Evolutionary conservation across 2,888 invertebrate species (phyloP).

Genomic region (Suillia variegata): DNA sequence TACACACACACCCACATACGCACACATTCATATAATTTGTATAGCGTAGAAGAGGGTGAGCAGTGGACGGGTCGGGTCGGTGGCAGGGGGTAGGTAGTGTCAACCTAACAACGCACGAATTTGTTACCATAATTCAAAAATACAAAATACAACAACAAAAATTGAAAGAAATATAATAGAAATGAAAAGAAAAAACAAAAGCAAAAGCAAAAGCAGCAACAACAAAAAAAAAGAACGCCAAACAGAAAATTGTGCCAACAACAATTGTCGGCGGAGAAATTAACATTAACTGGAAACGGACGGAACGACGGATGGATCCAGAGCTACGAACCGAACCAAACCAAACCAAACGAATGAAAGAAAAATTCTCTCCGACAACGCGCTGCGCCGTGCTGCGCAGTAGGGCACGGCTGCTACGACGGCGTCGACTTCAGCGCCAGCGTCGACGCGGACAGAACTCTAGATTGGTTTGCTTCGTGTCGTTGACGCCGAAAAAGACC

Average conservation of each 20-base stretch:
- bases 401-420: slow-evolving; percentile 31
- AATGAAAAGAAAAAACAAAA: no score
- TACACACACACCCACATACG: slow-evolving; percentile 15
- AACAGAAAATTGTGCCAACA: slow-evolving; percentile 50
- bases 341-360: slow-evolving; percentile 21
- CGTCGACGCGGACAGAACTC: slow-evolving; percentile 41
- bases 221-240: no score
- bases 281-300: slow-evolving; percentile 8
- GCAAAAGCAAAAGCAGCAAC: slow-evolving; percentile 12
- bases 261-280: slow-evolving; percentile 29
- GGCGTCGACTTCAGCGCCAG: slow-evolving; percentile 34
- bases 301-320: background rate
- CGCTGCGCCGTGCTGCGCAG: slow-evolving; percentile 10
- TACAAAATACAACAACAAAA: slow-evolving; percentile 37
- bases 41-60: no score
- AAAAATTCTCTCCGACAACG: slow-evolving; percentile 41
- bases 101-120: slow-evolving; percentile 33
- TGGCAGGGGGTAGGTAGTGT: slow-evolving; percentile 1
- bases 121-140: slow-evolving; percentile 37
- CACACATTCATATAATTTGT: background rate
- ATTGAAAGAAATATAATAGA: background rate
- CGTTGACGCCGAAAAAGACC: slow-evolving; percentile 61
- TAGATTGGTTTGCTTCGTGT: slow-evolving; percentile 44
- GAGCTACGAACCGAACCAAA: slow-evolving; percentile 23
- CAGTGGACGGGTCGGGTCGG: no score